A percentile compares a stretch with the other conserved stretches of the same genome.
phyloP scores from a whole-genome alignment of 2,888 invertebrate species.

The Phania funesta region DNA sequence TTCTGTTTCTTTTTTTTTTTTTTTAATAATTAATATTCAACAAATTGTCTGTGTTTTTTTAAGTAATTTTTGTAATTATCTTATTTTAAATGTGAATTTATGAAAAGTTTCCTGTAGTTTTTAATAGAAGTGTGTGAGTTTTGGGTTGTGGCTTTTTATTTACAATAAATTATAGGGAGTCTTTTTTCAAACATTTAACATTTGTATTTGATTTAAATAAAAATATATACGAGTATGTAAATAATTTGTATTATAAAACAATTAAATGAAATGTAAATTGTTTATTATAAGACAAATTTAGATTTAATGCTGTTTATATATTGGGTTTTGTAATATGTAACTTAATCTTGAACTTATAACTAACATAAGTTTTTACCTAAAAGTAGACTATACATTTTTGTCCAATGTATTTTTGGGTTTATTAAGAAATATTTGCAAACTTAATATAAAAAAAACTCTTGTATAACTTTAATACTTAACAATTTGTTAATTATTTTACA shows the following conservation, averaged over 20 bases:
- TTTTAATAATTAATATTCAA: slow-evolving; percentile 3
- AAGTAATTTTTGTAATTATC: not conserved
- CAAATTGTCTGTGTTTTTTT: slow-evolving; percentile 1
- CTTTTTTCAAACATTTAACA: slow-evolving; percentile 54
- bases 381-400: not conserved
- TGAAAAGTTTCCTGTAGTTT: slow-evolving; percentile 21
- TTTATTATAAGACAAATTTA: too few relatives aligned
- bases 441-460: not conserved
- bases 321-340: too few relatives aligned
- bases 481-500: not conserved
- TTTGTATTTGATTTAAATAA: not conserved
- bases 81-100: not conserved
- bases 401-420: not conserved
- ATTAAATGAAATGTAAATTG: too few relatives aligned
- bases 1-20: slow-evolving; percentile 33
- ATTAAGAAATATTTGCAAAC: not conserved
- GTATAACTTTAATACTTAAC: not conserved
- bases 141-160: not conserved
- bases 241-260: too few relatives aligned
- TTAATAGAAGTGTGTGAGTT: not conserved
- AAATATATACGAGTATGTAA: slow-evolving; percentile 9
- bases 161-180: slow-evolving; percentile 4
- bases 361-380: too few relatives aligned
- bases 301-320: too few relatives aligned
- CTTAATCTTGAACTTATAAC: too few relatives aligned